Percentiles rank a stretch among this genome's conserved stretches.
These are phyloP conservation scores for Datnioides undecimradiatus DNA, from an alignment of 2,113 vertebrate genomes.

Conservation along the genomic window DNA sequence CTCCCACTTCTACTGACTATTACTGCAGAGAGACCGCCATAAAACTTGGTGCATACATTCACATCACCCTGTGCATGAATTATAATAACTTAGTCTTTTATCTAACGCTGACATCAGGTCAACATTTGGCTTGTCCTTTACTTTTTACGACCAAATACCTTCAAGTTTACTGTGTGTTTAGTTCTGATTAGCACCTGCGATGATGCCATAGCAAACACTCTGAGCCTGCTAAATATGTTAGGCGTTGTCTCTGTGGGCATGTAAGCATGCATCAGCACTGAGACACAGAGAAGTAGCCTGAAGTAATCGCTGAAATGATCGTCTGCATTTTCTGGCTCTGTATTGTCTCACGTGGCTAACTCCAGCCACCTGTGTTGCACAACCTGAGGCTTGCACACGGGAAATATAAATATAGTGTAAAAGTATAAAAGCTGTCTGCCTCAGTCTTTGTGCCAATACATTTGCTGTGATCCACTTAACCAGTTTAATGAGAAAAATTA, in stretches of 20 bases:
- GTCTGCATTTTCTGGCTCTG: neutral
- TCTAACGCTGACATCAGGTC: no score
- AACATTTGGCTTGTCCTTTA: no score
- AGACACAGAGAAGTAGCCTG: no score
- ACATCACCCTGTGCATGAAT: neutral
- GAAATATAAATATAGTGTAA: slow-evolving; percentile 13
- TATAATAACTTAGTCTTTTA: slow-evolving; percentile 2
- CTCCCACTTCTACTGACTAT: neutral
- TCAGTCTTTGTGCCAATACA: slow-evolving; percentile 15
- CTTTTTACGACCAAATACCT: no score
- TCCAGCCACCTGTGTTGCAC: neutral
- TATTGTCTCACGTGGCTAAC: neutral
- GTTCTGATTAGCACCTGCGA: neutral
- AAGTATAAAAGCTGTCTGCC: slow-evolving; percentile 5
- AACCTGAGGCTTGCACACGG: neutral
- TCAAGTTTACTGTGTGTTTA: no score
- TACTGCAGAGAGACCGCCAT: neutral
- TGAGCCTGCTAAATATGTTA: neutral
- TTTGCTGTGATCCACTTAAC: slow-evolving; percentile 35
- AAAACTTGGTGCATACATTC: neutral
- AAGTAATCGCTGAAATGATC: no score
- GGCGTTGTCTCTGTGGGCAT: neutral
- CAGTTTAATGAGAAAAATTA: slow-evolving; percentile 32
- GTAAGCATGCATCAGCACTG: neutral
- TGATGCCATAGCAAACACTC: no score